Conservation (phyloP, 2,797 vertebrate species). For the Centroberyx gerrardi region DNA sequence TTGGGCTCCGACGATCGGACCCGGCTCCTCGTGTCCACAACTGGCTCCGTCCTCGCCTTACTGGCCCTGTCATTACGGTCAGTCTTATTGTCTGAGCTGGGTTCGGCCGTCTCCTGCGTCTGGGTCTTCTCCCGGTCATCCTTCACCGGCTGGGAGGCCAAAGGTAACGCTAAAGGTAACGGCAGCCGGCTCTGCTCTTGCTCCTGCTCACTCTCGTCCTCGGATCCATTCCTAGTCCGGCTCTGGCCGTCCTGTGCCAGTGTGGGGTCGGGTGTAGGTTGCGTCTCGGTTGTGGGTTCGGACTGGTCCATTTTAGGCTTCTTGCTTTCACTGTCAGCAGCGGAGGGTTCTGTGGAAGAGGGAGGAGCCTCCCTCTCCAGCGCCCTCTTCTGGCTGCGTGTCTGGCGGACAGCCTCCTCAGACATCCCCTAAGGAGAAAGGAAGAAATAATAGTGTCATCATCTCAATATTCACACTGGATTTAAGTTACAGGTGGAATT, state of each 20-base stretch:
- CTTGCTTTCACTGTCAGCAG: slow-evolving; percentile 89
- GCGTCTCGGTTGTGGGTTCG: slow-evolving; percentile 41
- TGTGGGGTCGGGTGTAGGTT: slow-evolving; percentile 40
- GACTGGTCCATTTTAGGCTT: slow-evolving; percentile 90
- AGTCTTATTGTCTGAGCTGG: slow-evolving; percentile 69
- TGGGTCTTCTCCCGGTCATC: slow-evolving; percentile 59
- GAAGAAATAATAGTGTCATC: slow-evolving; percentile 14
- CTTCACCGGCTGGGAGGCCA: slow-evolving; percentile 45
- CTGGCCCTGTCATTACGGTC: slow-evolving; percentile 58
- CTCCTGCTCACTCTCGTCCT: slow-evolving; percentile 35
- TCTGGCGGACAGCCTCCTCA: slow-evolving; percentile 94
- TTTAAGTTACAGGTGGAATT: not conserved
- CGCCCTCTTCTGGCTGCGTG: slow-evolving; percentile 95
- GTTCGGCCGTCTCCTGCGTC: slow-evolving; percentile 50
- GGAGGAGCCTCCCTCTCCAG: slow-evolving; percentile 88
- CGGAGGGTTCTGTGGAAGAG: slow-evolving; percentile 80
- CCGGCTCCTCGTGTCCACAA: slow-evolving; percentile 55
- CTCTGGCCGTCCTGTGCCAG: slow-evolving; percentile 44
- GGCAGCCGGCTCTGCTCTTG: slow-evolving; percentile 43
- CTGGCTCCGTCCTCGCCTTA: slow-evolving; percentile 69
- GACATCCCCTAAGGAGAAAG: slow-evolving; percentile 88
- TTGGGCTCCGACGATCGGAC: slow-evolving; percentile 54
- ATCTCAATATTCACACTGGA: slow-evolving; percentile 11
- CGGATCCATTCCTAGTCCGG: slow-evolving; percentile 45
- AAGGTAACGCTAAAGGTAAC: slow-evolving; percentile 57